Conservation (phyloP, 2,113 vertebrate species). For the Aviceda subcristata region DNA sequence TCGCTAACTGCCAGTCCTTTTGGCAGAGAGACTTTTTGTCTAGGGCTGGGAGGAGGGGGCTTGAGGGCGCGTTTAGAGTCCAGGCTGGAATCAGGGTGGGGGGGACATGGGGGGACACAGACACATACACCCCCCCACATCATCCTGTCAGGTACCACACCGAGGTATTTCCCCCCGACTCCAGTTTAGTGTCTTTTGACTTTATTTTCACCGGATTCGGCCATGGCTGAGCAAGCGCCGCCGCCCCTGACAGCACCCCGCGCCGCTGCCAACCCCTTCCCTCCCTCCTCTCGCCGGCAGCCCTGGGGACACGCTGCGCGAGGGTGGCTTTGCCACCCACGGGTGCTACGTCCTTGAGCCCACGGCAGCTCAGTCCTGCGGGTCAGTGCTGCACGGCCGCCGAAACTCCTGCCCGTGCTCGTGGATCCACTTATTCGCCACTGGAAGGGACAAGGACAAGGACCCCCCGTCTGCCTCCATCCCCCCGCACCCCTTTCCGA, state of each 20-base stretch:
- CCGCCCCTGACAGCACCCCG: rapidly evolving
- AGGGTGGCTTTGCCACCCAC: background rate
- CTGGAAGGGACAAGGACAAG: slow-evolving; percentile 64
- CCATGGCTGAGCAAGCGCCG: background rate
- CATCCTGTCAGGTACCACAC: background rate
- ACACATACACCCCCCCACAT: rapidly evolving
- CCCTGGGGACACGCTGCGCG: rapidly evolving
- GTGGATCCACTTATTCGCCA: slow-evolving; percentile 95
- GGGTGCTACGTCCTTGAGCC: background rate
- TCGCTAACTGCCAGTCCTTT: rapidly evolving
- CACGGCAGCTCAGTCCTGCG: slow-evolving; percentile 69
- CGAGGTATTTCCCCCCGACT: background rate
- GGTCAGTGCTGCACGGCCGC: slow-evolving; percentile 77
- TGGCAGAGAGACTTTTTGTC: background rate
- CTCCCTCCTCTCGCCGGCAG: background rate
- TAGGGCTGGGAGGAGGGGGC: background rate
- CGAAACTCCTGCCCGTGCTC: slow-evolving; percentile 92
- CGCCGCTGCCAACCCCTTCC: rapidly evolving
- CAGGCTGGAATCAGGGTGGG: background rate
- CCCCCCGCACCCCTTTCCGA: background rate
- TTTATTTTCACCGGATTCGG: background rate
- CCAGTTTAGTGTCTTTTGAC: background rate
- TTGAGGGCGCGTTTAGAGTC: rapidly evolving
- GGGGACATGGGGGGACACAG: no score
- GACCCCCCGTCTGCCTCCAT: rapidly evolving